phyloP scores from a whole-genome alignment of 2,888 invertebrate species.

The Petrolisthes cinctipes region DNA sequence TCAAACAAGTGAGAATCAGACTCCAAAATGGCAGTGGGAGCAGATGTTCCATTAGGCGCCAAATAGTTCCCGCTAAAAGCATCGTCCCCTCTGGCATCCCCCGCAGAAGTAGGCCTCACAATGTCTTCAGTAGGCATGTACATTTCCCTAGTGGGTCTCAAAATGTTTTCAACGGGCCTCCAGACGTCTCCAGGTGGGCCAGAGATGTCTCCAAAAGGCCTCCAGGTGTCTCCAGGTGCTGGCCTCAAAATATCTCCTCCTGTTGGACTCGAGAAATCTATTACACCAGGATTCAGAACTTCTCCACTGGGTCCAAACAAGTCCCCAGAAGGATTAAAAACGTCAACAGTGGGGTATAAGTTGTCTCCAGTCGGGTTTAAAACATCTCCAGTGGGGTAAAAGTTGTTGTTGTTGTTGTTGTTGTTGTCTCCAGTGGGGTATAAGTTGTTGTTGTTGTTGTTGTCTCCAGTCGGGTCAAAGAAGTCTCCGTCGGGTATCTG shows the following conservation, averaged over 20 bases:
- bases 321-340: too few species aligned
- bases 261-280: too few species aligned
- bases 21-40: not conserved
- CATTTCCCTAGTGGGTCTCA: not conserved
- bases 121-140: not conserved
- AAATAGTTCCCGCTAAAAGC: not conserved
- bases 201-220: too few species aligned
- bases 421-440: not conserved
- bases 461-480: not conserved
- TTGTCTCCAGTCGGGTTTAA: not conserved
- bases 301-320: too few species aligned
- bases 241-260: too few species aligned
- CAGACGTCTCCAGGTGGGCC: not conserved
- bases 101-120: not conserved
- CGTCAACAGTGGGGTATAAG: too few species aligned
- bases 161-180: not conserved
- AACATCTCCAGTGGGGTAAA: not conserved
- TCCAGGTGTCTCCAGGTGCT: too few species aligned
- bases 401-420: too few species aligned
- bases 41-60: not conserved
- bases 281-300: too few species aligned
- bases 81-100: not conserved
- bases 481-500: not conserved
- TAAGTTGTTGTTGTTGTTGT: not conserved
- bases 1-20: conserved; percentile 14